These are phyloP conservation scores for Endomychus coccineus DNA, from an alignment of 2,888 invertebrate genomes.

Conservation along the genomic window DNA sequence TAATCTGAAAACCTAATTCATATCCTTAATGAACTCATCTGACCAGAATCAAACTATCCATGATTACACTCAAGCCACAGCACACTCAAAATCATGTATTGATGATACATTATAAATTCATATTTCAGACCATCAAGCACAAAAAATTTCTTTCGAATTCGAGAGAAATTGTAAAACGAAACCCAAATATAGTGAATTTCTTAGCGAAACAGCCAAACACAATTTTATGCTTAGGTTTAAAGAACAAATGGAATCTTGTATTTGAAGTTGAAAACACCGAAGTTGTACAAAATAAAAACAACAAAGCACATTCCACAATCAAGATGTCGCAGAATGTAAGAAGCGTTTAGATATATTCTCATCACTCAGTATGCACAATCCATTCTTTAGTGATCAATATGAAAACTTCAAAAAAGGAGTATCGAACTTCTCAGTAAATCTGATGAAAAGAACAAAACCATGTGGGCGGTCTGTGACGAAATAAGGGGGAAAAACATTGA, in stretches of 20 bases:
- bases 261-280: too few species aligned
- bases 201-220: too few species aligned
- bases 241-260: too few species aligned
- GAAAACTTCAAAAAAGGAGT: background rate
- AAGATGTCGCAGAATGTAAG: slow-evolving; percentile 3
- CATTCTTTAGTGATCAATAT: slow-evolving; percentile 2
- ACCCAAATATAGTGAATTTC: too few species aligned
- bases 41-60: background rate
- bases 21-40: slow-evolving; percentile 5
- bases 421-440: background rate
- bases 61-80: background rate
- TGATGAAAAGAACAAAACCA: slow-evolving; percentile 4
- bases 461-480: slow-evolving; percentile 5
- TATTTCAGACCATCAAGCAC: slow-evolving; percentile 4
- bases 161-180: background rate
- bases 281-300: too few species aligned
- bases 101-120: slow-evolving; percentile 5
- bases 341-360: slow-evolving; percentile 2
- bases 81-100: slow-evolving; percentile 1
- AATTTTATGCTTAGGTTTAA: too few species aligned
- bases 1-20: slow-evolving; percentile 5
- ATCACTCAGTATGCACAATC: slow-evolving; percentile 1
- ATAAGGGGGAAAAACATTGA: slow-evolving; percentile 1
- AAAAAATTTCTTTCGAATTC: background rate
- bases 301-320: background rate